These are phyloP conservation scores for Notoglanidium macrostoma DNA, from an alignment of 2,797 vertebrate genomes.

Conservation along the genomic window DNA sequence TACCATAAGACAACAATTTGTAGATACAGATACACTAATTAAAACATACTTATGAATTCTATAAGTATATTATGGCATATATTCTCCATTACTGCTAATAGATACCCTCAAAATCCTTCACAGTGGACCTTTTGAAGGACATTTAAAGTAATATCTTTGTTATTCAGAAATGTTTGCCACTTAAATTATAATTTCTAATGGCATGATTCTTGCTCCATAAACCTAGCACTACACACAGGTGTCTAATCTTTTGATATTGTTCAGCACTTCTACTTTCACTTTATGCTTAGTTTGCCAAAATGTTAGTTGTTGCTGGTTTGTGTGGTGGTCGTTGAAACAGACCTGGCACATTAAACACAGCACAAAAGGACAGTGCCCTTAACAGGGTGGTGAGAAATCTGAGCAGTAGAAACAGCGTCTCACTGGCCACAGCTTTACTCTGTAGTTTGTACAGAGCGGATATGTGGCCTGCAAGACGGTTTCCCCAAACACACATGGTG, in stretches of 20 bases:
- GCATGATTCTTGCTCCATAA: background rate
- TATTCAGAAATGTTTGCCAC: background rate
- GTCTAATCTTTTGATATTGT: background rate
- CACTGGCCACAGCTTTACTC: slow-evolving; percentile 18
- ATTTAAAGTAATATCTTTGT: background rate
- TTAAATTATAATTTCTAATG: background rate
- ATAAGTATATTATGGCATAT: too few relatives aligned
- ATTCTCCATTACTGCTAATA: too few relatives aligned
- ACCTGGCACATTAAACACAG: slow-evolving; percentile 32
- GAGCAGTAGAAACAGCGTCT: slow-evolving; percentile 23
- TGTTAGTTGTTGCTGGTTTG: background rate
- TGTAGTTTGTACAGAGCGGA: slow-evolving; percentile 37
- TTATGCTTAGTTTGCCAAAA: background rate
- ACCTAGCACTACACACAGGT: background rate
- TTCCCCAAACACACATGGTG: slow-evolving; percentile 38
- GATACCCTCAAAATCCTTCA: too few relatives aligned
- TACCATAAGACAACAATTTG: too few relatives aligned
- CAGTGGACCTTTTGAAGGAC: too few relatives aligned
- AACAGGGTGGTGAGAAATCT: slow-evolving; percentile 19
- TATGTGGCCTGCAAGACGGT: slow-evolving; percentile 45
- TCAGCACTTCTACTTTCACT: background rate
- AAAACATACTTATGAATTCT: too few relatives aligned
- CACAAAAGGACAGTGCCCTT: slow-evolving; percentile 20
- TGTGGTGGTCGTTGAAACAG: slow-evolving; percentile 18
- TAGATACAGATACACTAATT: too few relatives aligned